phyloP scores from a whole-genome alignment of 1,140 invertebrate species.

The Diorhabda elongata region DNA sequence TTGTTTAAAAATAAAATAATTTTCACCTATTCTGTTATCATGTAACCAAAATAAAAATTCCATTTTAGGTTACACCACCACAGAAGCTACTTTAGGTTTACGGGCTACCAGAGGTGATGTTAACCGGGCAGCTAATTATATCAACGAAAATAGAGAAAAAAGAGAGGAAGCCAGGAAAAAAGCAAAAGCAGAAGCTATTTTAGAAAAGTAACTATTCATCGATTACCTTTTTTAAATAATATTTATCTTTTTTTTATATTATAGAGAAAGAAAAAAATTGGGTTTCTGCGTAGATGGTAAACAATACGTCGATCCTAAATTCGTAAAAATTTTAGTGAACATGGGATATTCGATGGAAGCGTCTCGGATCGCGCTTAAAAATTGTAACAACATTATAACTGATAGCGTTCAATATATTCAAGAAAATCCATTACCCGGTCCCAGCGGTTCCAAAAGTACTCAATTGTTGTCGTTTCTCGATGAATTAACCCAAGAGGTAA shows the following conservation, averaged over 20 bases:
- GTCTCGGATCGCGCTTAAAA: conserved; percentile 56
- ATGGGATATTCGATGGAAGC: conserved; percentile 63
- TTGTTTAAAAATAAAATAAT: no score
- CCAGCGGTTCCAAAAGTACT: conserved; percentile 36
- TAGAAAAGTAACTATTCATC: conserved; percentile 43
- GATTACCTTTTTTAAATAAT: no score
- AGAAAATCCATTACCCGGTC: conserved; percentile 52
- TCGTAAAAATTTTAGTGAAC: conserved; percentile 54
- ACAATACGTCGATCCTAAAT: conserved; percentile 53
- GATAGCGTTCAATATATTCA: conserved; percentile 62
- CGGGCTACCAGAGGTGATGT: conserved; percentile 58
- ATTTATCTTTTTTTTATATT: conserved; percentile 6
- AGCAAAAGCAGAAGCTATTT: conserved; percentile 51
- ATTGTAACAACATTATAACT: conserved; percentile 63
- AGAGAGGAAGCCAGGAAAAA: conserved; percentile 51
- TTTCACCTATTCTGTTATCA: no score
- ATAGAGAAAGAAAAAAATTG: conserved; percentile 47
- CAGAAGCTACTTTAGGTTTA: conserved; percentile 63
- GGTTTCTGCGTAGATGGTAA: conserved; percentile 50
- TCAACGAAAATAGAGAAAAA: conserved; percentile 56
- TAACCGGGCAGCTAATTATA: conserved; percentile 59
- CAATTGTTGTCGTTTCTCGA: conserved; percentile 47
- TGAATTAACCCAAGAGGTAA: conserved; percentile 46
- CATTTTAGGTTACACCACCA: conserved; percentile 55
- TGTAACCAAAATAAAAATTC: not conserved